phyloP scores from a whole-genome alignment of 1,140 invertebrate genomes.

The Bombus superbus region DNA sequence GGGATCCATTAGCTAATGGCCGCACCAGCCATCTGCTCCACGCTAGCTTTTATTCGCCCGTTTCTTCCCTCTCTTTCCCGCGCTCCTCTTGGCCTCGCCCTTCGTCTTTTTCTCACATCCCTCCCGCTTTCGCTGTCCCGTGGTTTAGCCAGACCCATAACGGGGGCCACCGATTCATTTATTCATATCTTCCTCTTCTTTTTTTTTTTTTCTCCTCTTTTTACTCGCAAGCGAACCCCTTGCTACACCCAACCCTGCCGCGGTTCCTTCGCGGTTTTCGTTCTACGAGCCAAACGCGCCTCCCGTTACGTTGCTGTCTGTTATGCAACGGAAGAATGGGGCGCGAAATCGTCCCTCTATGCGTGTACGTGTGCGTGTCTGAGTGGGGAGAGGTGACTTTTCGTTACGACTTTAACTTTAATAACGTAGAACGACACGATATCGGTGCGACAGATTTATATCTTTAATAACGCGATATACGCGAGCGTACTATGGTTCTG shows the following conservation, averaged over 20 bases:
- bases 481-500: neutral
- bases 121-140: constrained; percentile 36
- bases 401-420: neutral
- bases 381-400: neutral
- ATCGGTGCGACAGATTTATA: neutral
- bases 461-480: neutral
- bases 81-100: neutral
- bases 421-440: neutral
- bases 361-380: neutral
- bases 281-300: neutral
- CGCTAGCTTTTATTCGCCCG: constrained; percentile 77
- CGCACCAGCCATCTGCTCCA: constrained; percentile 76
- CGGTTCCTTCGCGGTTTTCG: constrained; percentile 47
- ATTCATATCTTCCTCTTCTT: constrained; percentile 62
- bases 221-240: constrained; percentile 30
- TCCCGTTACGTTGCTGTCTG: neutral
- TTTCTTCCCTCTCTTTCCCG: constrained; percentile 64
- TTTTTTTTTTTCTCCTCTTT: constrained; percentile 12
- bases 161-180: constrained; percentile 68
- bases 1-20: constrained; percentile 81
- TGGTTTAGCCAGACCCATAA: constrained; percentile 55
- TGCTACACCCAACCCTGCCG: constrained; percentile 6
- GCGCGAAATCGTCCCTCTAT: constrained; percentile 6
- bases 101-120: constrained; percentile 50
- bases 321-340: neutral